Evolutionary conservation across 2,797 vertebrate species (phyloP).

Genomic region (Tinamus major): DNA sequence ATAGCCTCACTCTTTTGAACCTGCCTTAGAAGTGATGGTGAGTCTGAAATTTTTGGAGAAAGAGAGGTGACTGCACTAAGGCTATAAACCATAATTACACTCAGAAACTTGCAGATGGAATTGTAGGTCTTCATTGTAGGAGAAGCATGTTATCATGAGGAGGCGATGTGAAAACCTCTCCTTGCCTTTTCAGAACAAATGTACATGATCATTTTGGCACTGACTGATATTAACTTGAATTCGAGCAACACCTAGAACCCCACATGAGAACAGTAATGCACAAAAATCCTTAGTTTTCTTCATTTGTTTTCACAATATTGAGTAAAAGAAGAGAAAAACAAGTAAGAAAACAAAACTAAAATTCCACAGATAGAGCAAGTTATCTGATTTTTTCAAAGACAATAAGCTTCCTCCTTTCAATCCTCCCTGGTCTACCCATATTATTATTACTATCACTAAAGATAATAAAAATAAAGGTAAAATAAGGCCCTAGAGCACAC

Average conservation of each 20-base stretch:
- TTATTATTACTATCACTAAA: background rate
- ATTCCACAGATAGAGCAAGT: background rate
- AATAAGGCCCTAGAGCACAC: background rate
- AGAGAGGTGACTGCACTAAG: background rate
- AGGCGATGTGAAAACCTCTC: background rate
- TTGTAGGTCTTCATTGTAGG: background rate
- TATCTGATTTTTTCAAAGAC: background rate
- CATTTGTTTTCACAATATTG: background rate
- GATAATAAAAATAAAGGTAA: background rate
- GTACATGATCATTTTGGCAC: accelerated
- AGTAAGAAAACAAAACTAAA: background rate
- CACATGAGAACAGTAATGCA: background rate
- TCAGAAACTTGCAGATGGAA: background rate
- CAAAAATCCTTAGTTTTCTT: background rate
- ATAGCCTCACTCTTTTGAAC: background rate
- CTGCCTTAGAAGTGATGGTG: background rate
- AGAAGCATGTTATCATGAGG: background rate
- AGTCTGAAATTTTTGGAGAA: background rate
- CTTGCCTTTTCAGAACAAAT: background rate
- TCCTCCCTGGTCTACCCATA: background rate
- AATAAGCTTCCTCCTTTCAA: background rate
- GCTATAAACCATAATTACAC: background rate
- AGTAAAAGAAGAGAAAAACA: background rate
- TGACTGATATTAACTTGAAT: background rate
- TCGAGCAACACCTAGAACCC: background rate